Percentiles rank a stretch among this genome's conserved stretches.
Conservation (phyloP, 2,113 vertebrate species). For the Entosphenus tridentatus region DNA sequence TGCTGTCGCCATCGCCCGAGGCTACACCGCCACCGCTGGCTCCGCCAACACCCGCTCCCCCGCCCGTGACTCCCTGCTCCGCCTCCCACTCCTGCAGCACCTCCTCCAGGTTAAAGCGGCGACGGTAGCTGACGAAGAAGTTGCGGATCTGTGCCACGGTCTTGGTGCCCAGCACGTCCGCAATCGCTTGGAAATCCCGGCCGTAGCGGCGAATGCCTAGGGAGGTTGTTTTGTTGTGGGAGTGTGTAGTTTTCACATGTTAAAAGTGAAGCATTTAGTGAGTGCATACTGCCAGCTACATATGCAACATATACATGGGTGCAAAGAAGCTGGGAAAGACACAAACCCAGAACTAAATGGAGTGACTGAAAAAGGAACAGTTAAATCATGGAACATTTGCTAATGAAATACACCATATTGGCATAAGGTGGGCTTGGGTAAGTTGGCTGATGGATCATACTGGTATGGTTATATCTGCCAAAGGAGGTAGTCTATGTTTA, state of each 20-base stretch:
- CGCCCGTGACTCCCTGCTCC: constrained; percentile 64
- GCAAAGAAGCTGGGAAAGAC: constrained; percentile 5
- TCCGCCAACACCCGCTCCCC: too few relatives aligned
- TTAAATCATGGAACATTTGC: too few relatives aligned
- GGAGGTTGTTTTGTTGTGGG: too few relatives aligned
- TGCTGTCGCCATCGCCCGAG: constrained; percentile 78
- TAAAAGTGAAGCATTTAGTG: constrained; percentile 25
- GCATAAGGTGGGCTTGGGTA: too few relatives aligned
- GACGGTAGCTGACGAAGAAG: constrained; percentile 99
- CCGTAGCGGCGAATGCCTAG: constrained; percentile 81
- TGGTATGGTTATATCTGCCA: too few relatives aligned
- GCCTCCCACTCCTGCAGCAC: constrained; percentile 99
- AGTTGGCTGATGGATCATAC: too few relatives aligned
- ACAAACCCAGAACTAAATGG: constrained; percentile 9
- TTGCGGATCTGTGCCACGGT: constrained; percentile 98
- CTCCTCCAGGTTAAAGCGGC: constrained; percentile 98
- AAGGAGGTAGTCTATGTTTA: too few relatives aligned
- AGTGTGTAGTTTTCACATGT: constrained; percentile 15
- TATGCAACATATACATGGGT: constrained; percentile 11
- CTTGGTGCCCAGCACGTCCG: constrained; percentile 98
- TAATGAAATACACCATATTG: too few relatives aligned
- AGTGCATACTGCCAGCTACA: constrained; percentile 21
- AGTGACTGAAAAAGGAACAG: too few relatives aligned
- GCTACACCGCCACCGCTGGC: constrained; percentile 64
- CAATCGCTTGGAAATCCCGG: constrained; percentile 99